A percentile compares a stretch with the other conserved stretches of the same genome.
Evolutionary conservation across 2,888 invertebrate species (phyloP).

Genomic region (Pristionchus maxplancki): DNA sequence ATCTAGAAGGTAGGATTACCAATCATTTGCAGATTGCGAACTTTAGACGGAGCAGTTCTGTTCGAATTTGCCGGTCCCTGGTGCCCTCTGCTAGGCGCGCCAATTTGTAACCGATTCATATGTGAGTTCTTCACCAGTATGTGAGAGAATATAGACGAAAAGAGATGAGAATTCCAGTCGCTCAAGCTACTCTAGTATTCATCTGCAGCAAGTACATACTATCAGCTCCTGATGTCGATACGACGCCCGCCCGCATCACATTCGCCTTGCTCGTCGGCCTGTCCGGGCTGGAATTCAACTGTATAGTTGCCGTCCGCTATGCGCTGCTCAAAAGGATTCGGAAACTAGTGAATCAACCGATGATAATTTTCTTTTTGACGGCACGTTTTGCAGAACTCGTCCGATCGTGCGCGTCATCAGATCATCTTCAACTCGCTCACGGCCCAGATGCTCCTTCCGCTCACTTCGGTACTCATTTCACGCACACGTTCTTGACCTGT

Average conservation of each 20-base stretch:
- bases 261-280: background rate
- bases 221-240: too few relatives aligned
- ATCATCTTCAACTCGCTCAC: constrained; percentile 9
- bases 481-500: too few relatives aligned
- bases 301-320: background rate
- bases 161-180: too few relatives aligned
- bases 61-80: background rate
- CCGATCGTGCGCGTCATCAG: constrained; percentile 23
- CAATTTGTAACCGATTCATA: background rate
- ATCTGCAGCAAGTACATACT: too few relatives aligned
- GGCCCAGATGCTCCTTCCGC: background rate
- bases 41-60: background rate
- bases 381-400: background rate
- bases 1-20: too few relatives aligned
- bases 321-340: background rate
- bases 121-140: background rate
- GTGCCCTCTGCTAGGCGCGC: background rate
- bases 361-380: too few relatives aligned
- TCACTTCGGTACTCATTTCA: too few relatives aligned
- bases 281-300: background rate
- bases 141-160: too few relatives aligned
- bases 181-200: too few relatives aligned
- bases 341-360: too few relatives aligned
- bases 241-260: too few relatives aligned
- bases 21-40: background rate